These are phyloP conservation scores for Riparia riparia DNA, from an alignment of 2,113 vertebrate genomes.

Conservation along the genomic window DNA sequence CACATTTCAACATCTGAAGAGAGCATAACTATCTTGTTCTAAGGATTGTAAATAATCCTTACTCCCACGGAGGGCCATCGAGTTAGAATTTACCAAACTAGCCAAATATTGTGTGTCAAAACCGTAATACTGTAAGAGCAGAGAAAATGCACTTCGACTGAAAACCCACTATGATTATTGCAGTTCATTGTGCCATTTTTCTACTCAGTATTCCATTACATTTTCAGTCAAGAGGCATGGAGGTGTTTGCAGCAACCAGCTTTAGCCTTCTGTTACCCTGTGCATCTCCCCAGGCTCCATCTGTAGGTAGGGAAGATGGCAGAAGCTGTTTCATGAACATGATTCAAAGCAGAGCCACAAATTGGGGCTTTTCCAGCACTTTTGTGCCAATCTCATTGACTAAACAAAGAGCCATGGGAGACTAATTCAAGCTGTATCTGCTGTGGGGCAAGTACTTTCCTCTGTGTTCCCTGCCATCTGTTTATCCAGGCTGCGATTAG, in stretches of 20 bases:
- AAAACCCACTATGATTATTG: background rate
- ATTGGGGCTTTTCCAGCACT: background rate
- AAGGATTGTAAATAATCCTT: background rate
- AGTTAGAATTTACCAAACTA: slow-evolving; percentile 1
- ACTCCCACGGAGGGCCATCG: background rate
- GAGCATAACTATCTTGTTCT: background rate
- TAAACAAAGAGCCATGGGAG: background rate
- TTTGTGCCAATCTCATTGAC: background rate
- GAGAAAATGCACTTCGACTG: background rate
- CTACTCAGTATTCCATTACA: background rate
- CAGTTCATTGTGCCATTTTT: background rate
- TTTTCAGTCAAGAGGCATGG: background rate
- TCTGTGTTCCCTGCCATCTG: background rate
- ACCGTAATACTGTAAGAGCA: background rate
- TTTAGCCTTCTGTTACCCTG: background rate
- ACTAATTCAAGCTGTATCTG: background rate
- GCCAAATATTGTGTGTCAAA: background rate
- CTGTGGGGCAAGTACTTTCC: background rate
- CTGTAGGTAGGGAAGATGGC: background rate
- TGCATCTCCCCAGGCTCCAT: background rate
- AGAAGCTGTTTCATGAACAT: background rate
- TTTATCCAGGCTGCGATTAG: background rate
- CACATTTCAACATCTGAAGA: background rate
- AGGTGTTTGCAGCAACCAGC: background rate
- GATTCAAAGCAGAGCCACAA: background rate